These are phyloP conservation scores for Eurois occulta DNA, from an alignment of 2,888 invertebrate species.

Conservation along the genomic window DNA sequence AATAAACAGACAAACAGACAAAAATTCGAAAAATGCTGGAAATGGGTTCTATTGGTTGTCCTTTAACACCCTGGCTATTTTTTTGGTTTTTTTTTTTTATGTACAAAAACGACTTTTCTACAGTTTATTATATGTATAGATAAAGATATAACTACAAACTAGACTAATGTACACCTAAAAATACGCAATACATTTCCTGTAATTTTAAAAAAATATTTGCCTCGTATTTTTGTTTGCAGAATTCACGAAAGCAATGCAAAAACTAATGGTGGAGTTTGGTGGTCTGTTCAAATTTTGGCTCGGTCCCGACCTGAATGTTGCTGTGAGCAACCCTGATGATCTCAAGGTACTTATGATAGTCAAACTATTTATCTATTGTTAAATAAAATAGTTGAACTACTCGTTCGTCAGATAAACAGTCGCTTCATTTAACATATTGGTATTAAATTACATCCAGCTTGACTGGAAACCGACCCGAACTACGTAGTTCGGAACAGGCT, in stretches of 20 bases:
- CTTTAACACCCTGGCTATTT: too few species aligned
- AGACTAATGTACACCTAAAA: too few species aligned
- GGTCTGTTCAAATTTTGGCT: slow-evolving; percentile 79
- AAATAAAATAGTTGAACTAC: neutral
- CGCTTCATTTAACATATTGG: neutral
- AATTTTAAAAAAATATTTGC: too few species aligned
- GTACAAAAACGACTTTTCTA: too few species aligned
- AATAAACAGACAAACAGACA: too few species aligned
- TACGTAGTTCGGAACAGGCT: neutral
- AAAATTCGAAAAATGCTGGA: too few species aligned
- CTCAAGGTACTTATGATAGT: slow-evolving; percentile 73
- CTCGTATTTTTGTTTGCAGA: slow-evolving; percentile 72
- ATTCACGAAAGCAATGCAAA: slow-evolving; percentile 69
- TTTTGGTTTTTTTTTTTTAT: too few species aligned
- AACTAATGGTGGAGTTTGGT: slow-evolving; percentile 74
- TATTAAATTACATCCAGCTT: neutral
- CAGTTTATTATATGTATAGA: too few species aligned
- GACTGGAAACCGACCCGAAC: neutral
- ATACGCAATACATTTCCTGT: too few species aligned
- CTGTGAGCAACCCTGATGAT: slow-evolving; percentile 81
- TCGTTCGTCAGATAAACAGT: neutral
- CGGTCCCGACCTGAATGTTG: slow-evolving; percentile 82
- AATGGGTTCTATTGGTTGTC: too few species aligned
- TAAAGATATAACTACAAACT: too few species aligned
- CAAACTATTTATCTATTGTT: neutral